These are phyloP conservation scores for Tillus elongatus DNA, from an alignment of 2,888 invertebrate genomes.

Conservation along the genomic window DNA sequence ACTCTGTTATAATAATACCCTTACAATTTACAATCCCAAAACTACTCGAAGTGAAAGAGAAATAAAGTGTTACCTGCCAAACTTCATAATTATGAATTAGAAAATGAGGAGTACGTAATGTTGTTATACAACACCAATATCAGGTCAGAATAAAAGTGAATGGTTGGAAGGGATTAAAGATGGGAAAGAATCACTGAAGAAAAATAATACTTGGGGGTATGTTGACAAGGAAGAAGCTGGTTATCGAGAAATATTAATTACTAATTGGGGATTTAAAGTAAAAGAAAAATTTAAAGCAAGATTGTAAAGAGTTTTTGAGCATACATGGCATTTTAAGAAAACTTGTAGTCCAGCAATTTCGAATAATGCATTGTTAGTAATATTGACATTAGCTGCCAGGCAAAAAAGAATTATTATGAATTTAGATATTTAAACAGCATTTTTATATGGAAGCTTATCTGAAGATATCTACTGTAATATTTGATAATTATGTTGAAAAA, in stretches of 20 bases:
- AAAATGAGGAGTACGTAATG: too few relatives aligned
- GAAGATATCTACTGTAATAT: too few relatives aligned
- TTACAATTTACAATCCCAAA: too few relatives aligned
- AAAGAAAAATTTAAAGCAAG: slow-evolving; percentile 21
- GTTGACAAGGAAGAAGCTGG: slow-evolving; percentile 14
- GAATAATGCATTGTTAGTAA: slow-evolving; percentile 8
- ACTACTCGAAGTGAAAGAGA: too few relatives aligned
- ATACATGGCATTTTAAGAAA: slow-evolving; percentile 11
- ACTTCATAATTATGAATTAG: too few relatives aligned
- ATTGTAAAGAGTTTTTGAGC: slow-evolving; percentile 19
- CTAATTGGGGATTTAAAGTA: slow-evolving; percentile 20
- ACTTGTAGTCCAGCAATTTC: slow-evolving; percentile 12
- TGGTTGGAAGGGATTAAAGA: slow-evolving; percentile 16
- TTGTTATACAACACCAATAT: slow-evolving; percentile 7
- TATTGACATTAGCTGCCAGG: slow-evolving; percentile 9
- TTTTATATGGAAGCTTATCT: slow-evolving; percentile 5
- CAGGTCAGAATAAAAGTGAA: slow-evolving; percentile 8
- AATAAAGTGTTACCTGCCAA: too few relatives aligned
- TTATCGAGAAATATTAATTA: slow-evolving; percentile 16
- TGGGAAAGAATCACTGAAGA: slow-evolving; percentile 20
- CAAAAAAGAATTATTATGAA: background rate
- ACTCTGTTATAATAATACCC: too few relatives aligned
- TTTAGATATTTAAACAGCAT: slow-evolving; percentile 1
- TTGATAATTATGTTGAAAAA: too few relatives aligned
- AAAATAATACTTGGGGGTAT: slow-evolving; percentile 20